A percentile compares a stretch with the other conserved stretches of the same genome.
Evolutionary conservation across 92 coral and sea anemone species (phyloP).

Genomic region (Porites divaricata): DNA sequence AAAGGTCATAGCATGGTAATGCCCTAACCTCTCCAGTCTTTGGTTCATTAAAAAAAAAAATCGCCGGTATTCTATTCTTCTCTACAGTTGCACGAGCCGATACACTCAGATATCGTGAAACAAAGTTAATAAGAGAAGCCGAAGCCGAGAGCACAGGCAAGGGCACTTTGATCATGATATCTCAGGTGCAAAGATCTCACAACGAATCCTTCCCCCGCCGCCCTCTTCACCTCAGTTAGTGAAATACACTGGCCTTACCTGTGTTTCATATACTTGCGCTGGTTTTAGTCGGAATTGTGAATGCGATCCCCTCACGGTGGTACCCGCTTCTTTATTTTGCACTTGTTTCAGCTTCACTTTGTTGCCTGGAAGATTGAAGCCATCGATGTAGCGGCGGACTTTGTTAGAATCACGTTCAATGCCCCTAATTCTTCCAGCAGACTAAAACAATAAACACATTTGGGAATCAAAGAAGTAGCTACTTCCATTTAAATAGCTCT

Average conservation of each 20-base stretch:
- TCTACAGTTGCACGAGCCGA: too few species aligned
- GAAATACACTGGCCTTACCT: neutral
- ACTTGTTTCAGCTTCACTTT: neutral
- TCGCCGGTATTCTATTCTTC: too few species aligned
- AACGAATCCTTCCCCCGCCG: too few species aligned
- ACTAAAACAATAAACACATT: neutral
- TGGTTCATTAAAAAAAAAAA: too few species aligned
- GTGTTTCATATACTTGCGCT: neutral
- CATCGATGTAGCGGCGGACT: neutral
- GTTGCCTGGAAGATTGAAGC: neutral
- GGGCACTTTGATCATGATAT: too few species aligned
- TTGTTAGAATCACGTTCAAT: neutral
- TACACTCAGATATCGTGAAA: too few species aligned
- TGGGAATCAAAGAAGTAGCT: neutral
- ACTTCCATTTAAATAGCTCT: neutral
- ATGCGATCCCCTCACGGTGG: too few species aligned
- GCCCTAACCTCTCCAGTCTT: too few species aligned
- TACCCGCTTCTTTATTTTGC: neutral
- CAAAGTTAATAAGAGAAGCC: too few species aligned
- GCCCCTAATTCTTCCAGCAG: neutral
- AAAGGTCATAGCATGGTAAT: too few species aligned
- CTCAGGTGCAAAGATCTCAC: too few species aligned
- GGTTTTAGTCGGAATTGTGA: conserved; percentile 13
- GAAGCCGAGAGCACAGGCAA: too few species aligned
- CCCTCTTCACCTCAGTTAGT: neutral